These are phyloP conservation scores for Papilio gigon DNA, from an alignment of 2,888 invertebrate species.

Conservation along the genomic window DNA sequence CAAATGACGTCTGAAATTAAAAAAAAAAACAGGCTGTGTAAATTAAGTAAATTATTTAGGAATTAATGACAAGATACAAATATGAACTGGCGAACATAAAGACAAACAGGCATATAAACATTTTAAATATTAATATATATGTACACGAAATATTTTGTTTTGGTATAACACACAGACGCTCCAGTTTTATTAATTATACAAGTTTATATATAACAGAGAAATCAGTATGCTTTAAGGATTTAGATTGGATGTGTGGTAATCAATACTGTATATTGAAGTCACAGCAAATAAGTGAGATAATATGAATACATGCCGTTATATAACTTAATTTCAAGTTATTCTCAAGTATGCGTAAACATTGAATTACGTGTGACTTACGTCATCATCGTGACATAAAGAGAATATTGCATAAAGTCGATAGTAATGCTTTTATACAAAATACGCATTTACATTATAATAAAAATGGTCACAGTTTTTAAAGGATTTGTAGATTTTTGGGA, in stretches of 20 bases:
- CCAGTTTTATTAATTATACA: no score
- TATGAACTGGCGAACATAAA: no score
- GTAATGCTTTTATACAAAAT: conserved; percentile 4
- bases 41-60: not conserved
- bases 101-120: no score
- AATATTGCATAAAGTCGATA: conserved; percentile 1
- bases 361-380: not conserved
- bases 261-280: no score
- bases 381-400: not conserved
- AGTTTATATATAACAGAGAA: no score
- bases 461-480: not conserved
- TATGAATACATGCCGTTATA: not conserved
- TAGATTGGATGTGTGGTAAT: no score
- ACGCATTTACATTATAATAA: not conserved
- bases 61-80: not conserved
- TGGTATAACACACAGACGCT: no score
- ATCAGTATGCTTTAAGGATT: no score
- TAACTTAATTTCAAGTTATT: conserved; percentile 1
- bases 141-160: no score
- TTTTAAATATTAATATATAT: no score
- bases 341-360: conserved; percentile 1
- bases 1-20: conserved; percentile 63
- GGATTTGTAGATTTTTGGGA: not conserved
- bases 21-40: conserved; percentile 9
- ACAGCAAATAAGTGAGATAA: not conserved